Evolutionary conservation across 2,888 invertebrate genomes (phyloP).

Genomic region (Chymomyza amoena): DNA sequence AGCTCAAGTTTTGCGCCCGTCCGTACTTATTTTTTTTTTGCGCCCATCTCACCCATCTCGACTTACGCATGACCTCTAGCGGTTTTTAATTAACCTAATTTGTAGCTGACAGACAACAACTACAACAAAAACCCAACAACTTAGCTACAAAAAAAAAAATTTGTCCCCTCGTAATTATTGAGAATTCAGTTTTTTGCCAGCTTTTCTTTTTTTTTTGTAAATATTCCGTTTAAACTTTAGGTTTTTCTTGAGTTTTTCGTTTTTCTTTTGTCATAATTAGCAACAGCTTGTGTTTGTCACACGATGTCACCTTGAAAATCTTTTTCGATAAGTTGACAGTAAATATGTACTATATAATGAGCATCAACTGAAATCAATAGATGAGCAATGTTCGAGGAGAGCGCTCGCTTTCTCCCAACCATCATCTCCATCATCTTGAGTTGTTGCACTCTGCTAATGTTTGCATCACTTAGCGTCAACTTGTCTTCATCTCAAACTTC

Average conservation of each 20-base stretch:
- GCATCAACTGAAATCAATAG: background rate
- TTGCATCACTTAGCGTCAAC: constrained; percentile 35
- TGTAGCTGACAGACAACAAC: constrained; percentile 36
- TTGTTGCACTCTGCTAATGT: constrained; percentile 23
- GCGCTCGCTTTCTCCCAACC: constrained; percentile 8
- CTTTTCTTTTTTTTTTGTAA: background rate
- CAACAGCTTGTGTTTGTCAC: constrained; percentile 1
- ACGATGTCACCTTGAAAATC: background rate
- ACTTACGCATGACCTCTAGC: constrained; percentile 58
- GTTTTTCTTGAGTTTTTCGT: constrained; percentile 1
- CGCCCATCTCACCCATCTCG: background rate
- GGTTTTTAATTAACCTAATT: constrained; percentile 72
- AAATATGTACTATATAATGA: background rate
- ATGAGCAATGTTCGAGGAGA: background rate
- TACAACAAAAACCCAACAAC: background rate
- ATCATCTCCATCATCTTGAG: background rate
- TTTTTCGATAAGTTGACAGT: background rate
- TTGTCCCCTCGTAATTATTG: background rate
- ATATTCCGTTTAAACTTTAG: background rate
- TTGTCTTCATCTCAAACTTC: constrained; percentile 6
- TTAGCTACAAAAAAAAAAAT: constrained; percentile 2
- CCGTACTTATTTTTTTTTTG: constrained; percentile 11
- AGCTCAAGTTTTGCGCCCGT: constrained; percentile 18
- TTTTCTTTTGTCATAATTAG: background rate
- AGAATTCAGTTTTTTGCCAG: background rate